Evolutionary conservation across 2,113 vertebrate species (phyloP).

Genomic region (Nycticorax nycticorax): DNA sequence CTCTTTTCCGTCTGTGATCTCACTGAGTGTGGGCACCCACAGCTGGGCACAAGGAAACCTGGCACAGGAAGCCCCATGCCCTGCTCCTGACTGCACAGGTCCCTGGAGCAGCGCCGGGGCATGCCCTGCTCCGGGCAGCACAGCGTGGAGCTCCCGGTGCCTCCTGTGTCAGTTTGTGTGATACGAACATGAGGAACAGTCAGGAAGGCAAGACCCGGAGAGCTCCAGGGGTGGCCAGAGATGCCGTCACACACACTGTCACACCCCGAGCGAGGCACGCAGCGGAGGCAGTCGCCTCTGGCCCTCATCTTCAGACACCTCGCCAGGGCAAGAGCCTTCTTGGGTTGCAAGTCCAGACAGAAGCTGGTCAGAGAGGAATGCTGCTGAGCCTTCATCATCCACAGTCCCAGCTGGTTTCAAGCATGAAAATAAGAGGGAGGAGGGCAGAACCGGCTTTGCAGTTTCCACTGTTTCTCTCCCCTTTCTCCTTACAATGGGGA

Average conservation of each 20-base stretch:
- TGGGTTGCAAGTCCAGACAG: not conserved
- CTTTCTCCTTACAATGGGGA: not conserved
- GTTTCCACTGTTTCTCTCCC: not conserved
- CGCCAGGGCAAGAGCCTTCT: not conserved
- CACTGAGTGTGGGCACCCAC: rapidly evolving
- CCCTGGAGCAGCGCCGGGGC: rapidly evolving
- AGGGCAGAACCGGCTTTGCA: not conserved
- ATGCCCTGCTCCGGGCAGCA: not conserved
- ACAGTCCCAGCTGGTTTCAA: not conserved
- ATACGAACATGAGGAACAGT: not conserved
- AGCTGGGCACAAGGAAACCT: not conserved
- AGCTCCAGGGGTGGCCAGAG: not conserved
- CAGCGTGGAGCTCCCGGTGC: not conserved
- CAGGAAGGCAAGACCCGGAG: not conserved
- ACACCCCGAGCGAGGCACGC: not conserved
- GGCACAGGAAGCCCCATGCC: rapidly evolving
- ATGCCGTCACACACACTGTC: not conserved
- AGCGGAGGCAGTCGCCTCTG: not conserved
- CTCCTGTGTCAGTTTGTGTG: not conserved
- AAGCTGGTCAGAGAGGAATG: not conserved
- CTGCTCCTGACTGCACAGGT: not conserved
- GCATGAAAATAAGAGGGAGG: not conserved
- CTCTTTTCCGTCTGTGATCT: not conserved
- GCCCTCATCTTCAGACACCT: not conserved
- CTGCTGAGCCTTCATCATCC: not conserved